Evolutionary conservation across 2,888 invertebrate genomes (phyloP), one percentile per base, ranked within the genome.

Genomic region (Rotaria magnacalcarata): DNA sequence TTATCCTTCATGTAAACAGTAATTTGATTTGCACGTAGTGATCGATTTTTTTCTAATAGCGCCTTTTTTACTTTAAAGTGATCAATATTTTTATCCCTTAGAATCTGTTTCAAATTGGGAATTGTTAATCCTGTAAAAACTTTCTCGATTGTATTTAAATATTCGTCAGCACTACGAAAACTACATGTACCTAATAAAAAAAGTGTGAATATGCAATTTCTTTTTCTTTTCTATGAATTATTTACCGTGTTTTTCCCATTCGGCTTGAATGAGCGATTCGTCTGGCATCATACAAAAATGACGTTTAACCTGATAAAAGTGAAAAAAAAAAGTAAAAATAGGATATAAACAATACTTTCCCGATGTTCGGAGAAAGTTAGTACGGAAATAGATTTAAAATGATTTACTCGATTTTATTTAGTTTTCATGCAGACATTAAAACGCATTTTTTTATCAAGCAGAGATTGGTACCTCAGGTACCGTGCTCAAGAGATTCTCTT

Each of bases 171-270:
- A 21, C 43, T 43, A 10, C 47, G 41, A 75, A 75, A 75, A 43
- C 21, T 4, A 75, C 75, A 75, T 43, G 75, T 75, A 47, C 75
- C 75, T 43, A 75, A n/a, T 8, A 75, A 19, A 67, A 34, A 75
- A 16, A 47, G 41, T 43, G 41, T 16, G 24, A 21, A 43, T 8
- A 43, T 3, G 24, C 0, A 43, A 21, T 21, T 54, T 16, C 52
- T 52, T 54, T 54, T 21, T 21, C 21, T 6, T 19, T 67, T 27
- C 14, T 52, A 52, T 52, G 52, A 24, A 27, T 24, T 60, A 24
- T 27, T 60, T 27, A 75, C 75, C 75, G 41, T 75, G 75, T 75
- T 75, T 75, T 75, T 75, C 75, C 75, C 75, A 75, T 47, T 75
- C 75, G 41, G 47, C 75, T 47, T 75, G 75, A 24, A 43, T 41